Percentiles rank a stretch among this genome's conserved stretches.
Conservation (phyloP, 2,797 vertebrate genomes). For the Ispidina lecontei region DNA sequence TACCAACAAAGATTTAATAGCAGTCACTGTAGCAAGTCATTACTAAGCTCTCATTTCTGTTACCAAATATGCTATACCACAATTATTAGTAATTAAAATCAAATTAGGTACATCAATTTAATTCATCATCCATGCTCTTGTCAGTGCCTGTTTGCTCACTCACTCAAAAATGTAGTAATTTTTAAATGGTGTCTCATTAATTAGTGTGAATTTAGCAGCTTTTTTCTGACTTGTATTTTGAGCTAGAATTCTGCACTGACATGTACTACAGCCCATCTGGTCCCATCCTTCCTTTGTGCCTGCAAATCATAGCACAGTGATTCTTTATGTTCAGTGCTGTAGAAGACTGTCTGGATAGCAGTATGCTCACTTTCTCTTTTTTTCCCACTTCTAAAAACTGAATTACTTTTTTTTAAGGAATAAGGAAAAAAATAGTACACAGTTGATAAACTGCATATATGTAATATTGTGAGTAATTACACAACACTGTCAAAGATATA, state of each 20-base stretch:
- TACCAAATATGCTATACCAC: conserved; percentile 47
- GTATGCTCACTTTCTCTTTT: background rate
- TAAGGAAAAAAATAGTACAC: background rate
- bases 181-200: conserved; percentile 48
- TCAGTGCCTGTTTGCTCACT: conserved; percentile 37
- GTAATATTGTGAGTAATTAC: background rate
- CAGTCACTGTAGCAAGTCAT: conserved; percentile 41
- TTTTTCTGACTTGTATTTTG: conserved; percentile 18
- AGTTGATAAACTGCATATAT: background rate
- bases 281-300: conserved; percentile 13
- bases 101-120: conserved; percentile 55
- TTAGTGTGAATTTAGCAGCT: conserved; percentile 39
- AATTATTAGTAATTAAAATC: conserved; percentile 71
- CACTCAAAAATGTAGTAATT: conserved; percentile 36
- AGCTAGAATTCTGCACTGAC: conserved; percentile 9
- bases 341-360: background rate
- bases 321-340: background rate
- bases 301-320: background rate
- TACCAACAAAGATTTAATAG: conserved; percentile 47
- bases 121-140: conserved; percentile 54
- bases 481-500: background rate
- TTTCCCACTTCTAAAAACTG: background rate
- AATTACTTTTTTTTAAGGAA: background rate
- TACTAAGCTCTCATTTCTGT: conserved; percentile 48
- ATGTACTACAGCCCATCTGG: background rate